These are phyloP conservation scores for Dicrostonyx torquatus DNA, from an alignment of 2,797 vertebrate species.

Conservation along the genomic window DNA sequence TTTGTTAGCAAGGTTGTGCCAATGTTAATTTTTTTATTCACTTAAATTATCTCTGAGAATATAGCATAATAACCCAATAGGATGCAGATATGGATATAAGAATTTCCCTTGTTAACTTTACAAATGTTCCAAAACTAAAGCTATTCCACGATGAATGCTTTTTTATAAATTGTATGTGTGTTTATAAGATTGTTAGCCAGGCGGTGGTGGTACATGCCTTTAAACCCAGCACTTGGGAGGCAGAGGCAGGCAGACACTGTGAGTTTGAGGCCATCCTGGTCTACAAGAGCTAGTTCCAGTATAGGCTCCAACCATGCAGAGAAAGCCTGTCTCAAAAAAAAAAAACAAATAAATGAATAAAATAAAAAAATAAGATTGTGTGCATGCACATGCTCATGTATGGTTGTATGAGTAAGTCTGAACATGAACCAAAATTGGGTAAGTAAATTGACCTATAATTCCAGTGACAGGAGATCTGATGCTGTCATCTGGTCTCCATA, in stretches of 20 bases:
- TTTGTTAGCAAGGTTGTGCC: not conserved
- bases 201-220: too few species aligned
- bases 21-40: not conserved
- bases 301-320: too few species aligned
- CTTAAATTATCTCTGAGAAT: not conserved
- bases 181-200: not conserved
- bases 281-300: too few species aligned
- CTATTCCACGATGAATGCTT: not conserved
- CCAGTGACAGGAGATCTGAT: not conserved
- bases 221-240: too few species aligned
- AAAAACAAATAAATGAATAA: too few species aligned
- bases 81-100: not conserved
- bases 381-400: not conserved
- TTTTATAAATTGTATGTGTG: not conserved
- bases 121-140: not conserved
- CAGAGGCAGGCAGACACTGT: too few species aligned
- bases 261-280: too few species aligned
- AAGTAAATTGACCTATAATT: not conserved
- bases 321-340: too few species aligned
- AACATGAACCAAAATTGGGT: not conserved
- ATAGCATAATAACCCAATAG: not conserved
- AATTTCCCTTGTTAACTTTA: not conserved
- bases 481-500: not conserved
- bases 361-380: not conserved
- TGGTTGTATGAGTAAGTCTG: not conserved